Conservation (phyloP, 2,888 invertebrate species). For the Coleophora deauratella region DNA sequence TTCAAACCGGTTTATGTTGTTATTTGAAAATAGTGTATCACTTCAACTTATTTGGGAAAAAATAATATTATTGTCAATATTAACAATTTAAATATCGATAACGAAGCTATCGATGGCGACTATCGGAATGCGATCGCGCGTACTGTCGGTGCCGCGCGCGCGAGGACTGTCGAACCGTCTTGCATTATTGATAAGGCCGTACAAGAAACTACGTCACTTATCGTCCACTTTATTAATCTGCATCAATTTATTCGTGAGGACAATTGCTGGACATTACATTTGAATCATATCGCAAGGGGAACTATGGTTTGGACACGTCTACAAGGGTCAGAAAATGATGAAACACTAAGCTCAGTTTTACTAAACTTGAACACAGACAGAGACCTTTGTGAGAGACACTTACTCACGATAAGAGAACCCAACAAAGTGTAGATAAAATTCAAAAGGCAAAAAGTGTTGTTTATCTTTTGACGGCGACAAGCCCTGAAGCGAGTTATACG, state of each 20-base stretch:
- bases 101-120: constrained; percentile 18
- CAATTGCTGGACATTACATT: constrained; percentile 40
- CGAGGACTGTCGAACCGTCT: constrained; percentile 48
- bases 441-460: too few relatives aligned
- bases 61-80: constrained; percentile 14
- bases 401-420: too few relatives aligned
- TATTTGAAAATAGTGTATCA: constrained; percentile 14
- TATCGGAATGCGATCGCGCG: constrained; percentile 34
- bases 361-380: too few relatives aligned
- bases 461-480: too few relatives aligned
- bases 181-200: constrained; percentile 58
- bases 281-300: background rate
- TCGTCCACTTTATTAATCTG: constrained; percentile 64
- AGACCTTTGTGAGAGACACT: too few relatives aligned
- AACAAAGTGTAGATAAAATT: too few relatives aligned
- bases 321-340: too few relatives aligned
- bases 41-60: constrained; percentile 16
- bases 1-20: constrained; percentile 11
- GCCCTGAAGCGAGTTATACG: too few relatives aligned
- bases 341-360: too few relatives aligned
- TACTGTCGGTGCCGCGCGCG: constrained; percentile 39
- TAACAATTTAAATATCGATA: constrained; percentile 11
- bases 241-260: constrained; percentile 63
- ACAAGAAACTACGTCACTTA: constrained; percentile 45
- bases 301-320: background rate